phyloP scores from a whole-genome alignment of 2,113 vertebrate genomes.

The Seriola dumerili region DNA sequence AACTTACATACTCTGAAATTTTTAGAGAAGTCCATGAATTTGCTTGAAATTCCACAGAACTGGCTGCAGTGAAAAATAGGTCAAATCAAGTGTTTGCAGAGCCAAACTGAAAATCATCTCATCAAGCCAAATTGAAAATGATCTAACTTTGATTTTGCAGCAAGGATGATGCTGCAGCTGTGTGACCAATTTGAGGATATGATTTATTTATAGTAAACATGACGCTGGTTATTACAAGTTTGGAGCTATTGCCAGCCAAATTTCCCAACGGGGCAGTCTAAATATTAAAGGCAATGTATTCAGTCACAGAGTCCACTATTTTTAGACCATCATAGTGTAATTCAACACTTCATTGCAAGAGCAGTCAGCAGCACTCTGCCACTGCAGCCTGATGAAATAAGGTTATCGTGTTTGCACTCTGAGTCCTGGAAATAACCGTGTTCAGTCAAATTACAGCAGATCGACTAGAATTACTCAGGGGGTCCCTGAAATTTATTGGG shows the following conservation, averaged over 20 bases:
- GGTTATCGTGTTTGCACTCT: conserved; percentile 56
- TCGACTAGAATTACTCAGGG: conserved; percentile 50
- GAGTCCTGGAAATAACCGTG: conserved; percentile 64
- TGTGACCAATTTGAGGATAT: background rate
- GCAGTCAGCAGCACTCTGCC: conserved; percentile 54
- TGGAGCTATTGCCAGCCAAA: conserved; percentile 11
- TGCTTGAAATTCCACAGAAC: conserved; percentile 5
- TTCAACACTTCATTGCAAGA: conserved; percentile 61
- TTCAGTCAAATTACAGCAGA: conserved; percentile 64
- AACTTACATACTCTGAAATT: background rate
- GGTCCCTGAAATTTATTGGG: conserved; percentile 44
- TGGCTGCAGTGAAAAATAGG: conserved; percentile 46
- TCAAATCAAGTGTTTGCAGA: conserved; percentile 38
- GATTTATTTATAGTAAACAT: conserved; percentile 43
- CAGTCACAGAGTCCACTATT: conserved; percentile 66
- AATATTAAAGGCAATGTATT: conserved; percentile 66
- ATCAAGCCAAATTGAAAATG: conserved; percentile 40
- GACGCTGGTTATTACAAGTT: conserved; percentile 7
- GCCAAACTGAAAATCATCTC: conserved; percentile 18
- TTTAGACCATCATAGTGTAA: conserved; percentile 75
- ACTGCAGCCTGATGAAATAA: conserved; percentile 62
- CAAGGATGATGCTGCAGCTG: conserved; percentile 8
- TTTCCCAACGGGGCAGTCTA: conserved; percentile 52
- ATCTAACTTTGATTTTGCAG: conserved; percentile 20
- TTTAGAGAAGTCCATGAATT: background rate